phyloP scores from a whole-genome alignment of 2,888 invertebrate genomes.

The Archips xylosteana region DNA sequence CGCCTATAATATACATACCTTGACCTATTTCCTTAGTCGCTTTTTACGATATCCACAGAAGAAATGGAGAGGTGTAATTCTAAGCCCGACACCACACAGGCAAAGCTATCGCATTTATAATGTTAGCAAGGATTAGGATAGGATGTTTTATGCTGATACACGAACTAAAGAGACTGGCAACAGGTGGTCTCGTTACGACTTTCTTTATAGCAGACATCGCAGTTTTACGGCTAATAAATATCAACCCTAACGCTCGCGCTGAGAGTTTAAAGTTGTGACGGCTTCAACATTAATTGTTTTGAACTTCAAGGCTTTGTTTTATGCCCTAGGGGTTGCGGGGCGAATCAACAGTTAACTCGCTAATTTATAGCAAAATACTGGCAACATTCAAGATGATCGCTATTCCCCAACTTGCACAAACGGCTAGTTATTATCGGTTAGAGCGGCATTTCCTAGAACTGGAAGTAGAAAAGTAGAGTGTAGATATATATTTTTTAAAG shows the following conservation, averaged over 20 bases:
- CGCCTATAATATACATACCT: too few relatives aligned
- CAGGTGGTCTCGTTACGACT: conserved; percentile 70
- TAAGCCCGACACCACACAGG: too few relatives aligned
- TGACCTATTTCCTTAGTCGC: too few relatives aligned
- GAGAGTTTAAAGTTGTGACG: conserved; percentile 1
- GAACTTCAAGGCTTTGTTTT: conserved; percentile 9
- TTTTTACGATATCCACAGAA: too few relatives aligned
- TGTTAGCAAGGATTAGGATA: too few relatives aligned
- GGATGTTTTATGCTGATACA: background rate
- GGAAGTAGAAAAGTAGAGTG: too few relatives aligned
- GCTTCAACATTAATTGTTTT: conserved; percentile 19
- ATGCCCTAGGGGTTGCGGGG: background rate
- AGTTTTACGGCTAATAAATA: conserved; percentile 9
- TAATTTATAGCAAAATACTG: conserved; percentile 1
- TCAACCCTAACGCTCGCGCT: background rate
- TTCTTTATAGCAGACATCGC: conserved; percentile 57
- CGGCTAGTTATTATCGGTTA: background rate
- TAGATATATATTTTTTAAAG: too few relatives aligned
- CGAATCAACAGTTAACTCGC: conserved; percentile 5
- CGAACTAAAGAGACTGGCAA: conserved; percentile 51
- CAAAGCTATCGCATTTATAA: too few relatives aligned
- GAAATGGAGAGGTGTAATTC: too few relatives aligned
- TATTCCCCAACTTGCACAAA: background rate
- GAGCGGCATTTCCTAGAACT: background rate
- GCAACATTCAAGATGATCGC: background rate